Base-by-base conservation (phyloP, 2,797 vertebrate genomes). In the Emydoidea blandingii region DNA sequence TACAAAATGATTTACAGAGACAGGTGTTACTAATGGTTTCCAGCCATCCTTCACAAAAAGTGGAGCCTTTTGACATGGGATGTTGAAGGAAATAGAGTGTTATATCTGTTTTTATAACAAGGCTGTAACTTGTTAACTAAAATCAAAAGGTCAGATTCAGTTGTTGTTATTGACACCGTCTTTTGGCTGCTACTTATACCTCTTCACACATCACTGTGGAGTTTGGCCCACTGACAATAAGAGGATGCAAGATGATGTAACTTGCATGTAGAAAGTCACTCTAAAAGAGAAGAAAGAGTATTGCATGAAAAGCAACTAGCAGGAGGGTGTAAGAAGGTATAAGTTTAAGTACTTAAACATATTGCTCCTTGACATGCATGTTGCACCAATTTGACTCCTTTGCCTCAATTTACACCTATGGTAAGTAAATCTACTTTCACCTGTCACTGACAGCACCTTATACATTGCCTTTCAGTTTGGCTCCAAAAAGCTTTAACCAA, bases 11-110 rank as follows among this genome's bases (percentile, higher is more conserved):
- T 96, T 95, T 97, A 86, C 88, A 94, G 94, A 92, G 97, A 91
- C 95, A 96, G 95, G 96, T 97, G 93, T 92, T 97, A 68, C 93
- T 97, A 95, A 96, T 96, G 96, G 88, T 95, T 97, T 97, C 94
- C 89, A 97, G 81, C 84, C 52, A 90, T 79, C 25, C 54, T 94
- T 76, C 90, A 96, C 91, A 90, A 97, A 96, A 86, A 93, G 0
- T 81, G 86, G 93, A 89, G 89, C 37, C 68, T 72, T 72, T 72
- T 72, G 37, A 41, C 37, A 72, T 12, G 19, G 68, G 68, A 72
- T 41, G 21, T 72, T 72, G 37, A 23, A 72, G 68, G 68, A 72
- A 95, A 87, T n/a, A 47, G 91, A 90, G 90, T 88, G 90, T 80
- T 94, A 88, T 49, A 15, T 72, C 84, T 91, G 82, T 94, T 97